Percentiles rank a stretch among this genome's conserved stretches.
phyloP scores from a whole-genome alignment of 2,888 invertebrate species.

The Cheilosia soror region DNA sequence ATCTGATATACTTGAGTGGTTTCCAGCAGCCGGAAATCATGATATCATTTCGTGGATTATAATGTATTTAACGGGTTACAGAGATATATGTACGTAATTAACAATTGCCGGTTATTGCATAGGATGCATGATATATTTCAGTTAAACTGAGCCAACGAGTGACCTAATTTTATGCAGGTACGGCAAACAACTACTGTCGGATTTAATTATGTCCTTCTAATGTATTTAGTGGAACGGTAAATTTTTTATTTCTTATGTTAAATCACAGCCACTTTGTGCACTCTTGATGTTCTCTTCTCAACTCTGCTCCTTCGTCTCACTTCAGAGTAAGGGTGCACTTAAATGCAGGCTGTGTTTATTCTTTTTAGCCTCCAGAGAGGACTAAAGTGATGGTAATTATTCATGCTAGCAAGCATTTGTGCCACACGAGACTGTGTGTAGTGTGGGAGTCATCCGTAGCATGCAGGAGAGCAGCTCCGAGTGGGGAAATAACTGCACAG shows the following conservation, averaged over 20 bases:
- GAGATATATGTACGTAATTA: conserved; percentile 22
- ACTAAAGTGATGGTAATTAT: conserved; percentile 69
- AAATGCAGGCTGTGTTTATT: conserved; percentile 65
- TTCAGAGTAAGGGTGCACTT: conserved; percentile 58
- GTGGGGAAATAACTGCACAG: conserved; percentile 58
- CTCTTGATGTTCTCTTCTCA: conserved; percentile 66
- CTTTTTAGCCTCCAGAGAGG: conserved; percentile 55
- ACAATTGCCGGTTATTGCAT: background rate
- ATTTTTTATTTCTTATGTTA: conserved; percentile 25
- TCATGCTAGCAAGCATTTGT: conserved; percentile 52
- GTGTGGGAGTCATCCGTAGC: conserved; percentile 19
- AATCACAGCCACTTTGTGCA: conserved; percentile 62
- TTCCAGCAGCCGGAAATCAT: conserved; percentile 53
- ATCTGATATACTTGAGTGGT: conserved; percentile 49
- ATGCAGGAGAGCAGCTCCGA: conserved; percentile 8
- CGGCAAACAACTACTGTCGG: background rate
- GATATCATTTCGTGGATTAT: conserved; percentile 39
- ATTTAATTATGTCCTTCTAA: conserved; percentile 47
- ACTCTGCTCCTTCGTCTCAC: conserved; percentile 64
- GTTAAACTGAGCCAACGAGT: background rate
- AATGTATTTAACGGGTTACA: conserved; percentile 47
- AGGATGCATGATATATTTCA: background rate
- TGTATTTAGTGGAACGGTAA: conserved; percentile 35
- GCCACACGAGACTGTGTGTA: conserved; percentile 25
- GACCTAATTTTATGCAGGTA: background rate